Evolutionary conservation across 2,888 invertebrate species (phyloP), one percentile per base, ranked within the genome.

Genomic region (Anodontia alba): DNA sequence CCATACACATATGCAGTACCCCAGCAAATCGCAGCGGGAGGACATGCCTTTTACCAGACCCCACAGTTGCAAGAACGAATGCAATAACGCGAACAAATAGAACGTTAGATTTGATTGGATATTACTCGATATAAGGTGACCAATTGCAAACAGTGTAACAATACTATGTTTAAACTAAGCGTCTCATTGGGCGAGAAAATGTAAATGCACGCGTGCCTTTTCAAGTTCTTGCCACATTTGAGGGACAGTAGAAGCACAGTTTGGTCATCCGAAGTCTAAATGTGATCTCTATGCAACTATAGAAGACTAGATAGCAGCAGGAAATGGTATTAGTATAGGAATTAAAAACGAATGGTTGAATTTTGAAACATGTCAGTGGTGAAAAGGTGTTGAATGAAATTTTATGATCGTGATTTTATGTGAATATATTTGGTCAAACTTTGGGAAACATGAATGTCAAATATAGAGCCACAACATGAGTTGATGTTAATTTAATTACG

Each of bases 61-160:
- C 91, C 90, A 80, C 92, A 91, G 78, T 87, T 92, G 7, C 92
- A 91, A 80, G 92, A 92, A 66, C 80, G 92, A 31, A 89, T 92
- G 89, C 90, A 92, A 88, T 91, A 89, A 87, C 81, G 74, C 23
- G 31, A 42, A 69, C 46, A 29, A 17, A 2, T 26, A 26, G 26
- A 54, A 54, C 54, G 1, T 54, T 54, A 54, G 12, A 26, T 54
- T 54, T 46, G 20, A 46, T 46, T 62, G 31, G 43, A 62, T 54
- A 46, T 46, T 62, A 54, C n/a, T 31, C 49, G 36, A 38, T 36
- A 33, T 17, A 36, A 75, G 49, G 67, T 33, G 69, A 75, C 49
- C 67, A 69, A 72, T 10, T 8, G 3, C 46, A 46, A 46, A 46
- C 38, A 46, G 15, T 46, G 46, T 20, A 12, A 20, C 17, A 46